Conservation (phyloP, 2,113 vertebrate species). For the Pseudopipra pipra region DNA sequence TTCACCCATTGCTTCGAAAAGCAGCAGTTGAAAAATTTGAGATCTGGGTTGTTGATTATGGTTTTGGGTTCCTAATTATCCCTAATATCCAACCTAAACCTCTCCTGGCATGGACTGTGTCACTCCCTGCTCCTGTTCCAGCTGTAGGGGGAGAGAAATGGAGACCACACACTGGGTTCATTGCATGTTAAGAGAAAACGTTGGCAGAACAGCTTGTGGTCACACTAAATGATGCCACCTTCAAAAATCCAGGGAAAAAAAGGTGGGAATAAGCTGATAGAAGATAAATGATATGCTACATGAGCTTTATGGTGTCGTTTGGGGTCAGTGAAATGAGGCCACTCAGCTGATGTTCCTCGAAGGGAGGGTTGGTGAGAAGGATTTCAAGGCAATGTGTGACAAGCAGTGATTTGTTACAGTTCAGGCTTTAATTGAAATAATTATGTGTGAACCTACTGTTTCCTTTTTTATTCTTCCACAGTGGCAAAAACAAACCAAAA, state of each 20-base stretch:
- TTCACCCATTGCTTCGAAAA: neutral
- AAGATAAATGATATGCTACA: neutral
- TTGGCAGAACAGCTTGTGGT: neutral
- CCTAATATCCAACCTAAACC: neutral
- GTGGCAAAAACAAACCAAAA: neutral
- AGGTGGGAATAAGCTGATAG: neutral
- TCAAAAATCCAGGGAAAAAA: neutral
- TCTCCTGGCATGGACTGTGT: neutral
- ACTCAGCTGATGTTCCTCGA: neutral
- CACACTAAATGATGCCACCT: neutral
- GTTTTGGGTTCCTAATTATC: neutral
- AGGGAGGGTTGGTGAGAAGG: neutral
- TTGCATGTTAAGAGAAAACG: neutral
- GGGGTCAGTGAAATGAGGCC: neutral
- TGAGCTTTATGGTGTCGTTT: neutral
- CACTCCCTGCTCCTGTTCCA: neutral
- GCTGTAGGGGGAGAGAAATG: neutral
- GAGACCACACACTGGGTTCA: neutral
- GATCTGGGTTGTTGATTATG: fast-evolving
- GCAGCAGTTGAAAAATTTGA: neutral
- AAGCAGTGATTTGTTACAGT: neutral
- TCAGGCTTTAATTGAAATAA: neutral
- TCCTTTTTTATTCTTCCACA: neutral
- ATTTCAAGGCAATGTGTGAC: neutral
- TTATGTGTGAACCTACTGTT: neutral